Evolutionary conservation across 2,888 invertebrate genomes (phyloP), one percentile per base, ranked within the genome.

Genomic region (Alentia gelatinosa): DNA sequence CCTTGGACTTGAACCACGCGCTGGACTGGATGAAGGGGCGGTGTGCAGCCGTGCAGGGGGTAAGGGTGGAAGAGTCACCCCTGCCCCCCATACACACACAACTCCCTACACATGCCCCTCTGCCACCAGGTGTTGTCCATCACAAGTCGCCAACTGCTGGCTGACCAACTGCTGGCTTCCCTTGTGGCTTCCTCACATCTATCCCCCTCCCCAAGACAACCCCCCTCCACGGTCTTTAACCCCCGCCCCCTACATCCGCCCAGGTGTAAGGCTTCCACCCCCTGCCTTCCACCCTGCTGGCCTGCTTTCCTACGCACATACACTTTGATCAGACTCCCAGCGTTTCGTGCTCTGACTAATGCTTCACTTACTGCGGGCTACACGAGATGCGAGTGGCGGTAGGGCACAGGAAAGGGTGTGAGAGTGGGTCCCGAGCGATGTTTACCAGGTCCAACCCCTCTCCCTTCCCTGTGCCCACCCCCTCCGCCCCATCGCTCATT

Each of bases 101-200:
- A n/a, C n/a, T n/a, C n/a, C 63, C 15, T n/a, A 63, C 47, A 47
- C 47, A 47, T 47, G 19, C 47, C 19, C 63, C n/a, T n/a, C n/a
- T n/a, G n/a, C 5, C 74, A 15, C 74, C 74, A 74, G 74, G 74
- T 74, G 79, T 35, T 39, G 79, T 39, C 79, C 79, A 79, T 79
- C 79, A 37, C 37, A 35, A 35, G 23, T 39, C 23, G 37, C 12
- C 39, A 39, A 19, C 12, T 79, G 39, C 37, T 35, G 19, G 39
- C 79, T 79, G 74, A 74, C 74, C 74, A 74, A 4, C 26, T 33
- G n/a, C 30, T 74, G 74, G 74, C 74, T 74, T 74, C 74, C 12
- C 19, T 19, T 56, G 56, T 56, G 56, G 56, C 56, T 56, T 56
- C 56, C n/a, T 47, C 19, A 56, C n/a, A n/a, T n/a, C n/a, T 56